Evolutionary conservation across 1,140 invertebrate species (phyloP).

Genomic region (Caerostris darwini): DNA sequence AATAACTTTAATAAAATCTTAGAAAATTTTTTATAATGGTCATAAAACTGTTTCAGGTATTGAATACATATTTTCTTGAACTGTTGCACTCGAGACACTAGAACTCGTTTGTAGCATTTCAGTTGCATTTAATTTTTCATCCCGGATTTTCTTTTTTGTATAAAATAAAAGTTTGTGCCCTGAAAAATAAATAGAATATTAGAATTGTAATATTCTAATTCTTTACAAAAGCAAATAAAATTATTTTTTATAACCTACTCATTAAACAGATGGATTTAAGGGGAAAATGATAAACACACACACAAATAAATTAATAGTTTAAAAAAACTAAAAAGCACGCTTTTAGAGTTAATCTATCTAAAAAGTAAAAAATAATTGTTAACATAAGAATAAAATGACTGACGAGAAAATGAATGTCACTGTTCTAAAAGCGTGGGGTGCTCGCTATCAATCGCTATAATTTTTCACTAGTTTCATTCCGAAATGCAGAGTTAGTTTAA

Average conservation of each 20-base stretch:
- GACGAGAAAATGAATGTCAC: no score
- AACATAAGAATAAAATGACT: no score
- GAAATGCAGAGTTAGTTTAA: no score
- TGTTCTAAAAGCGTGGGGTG: no score
- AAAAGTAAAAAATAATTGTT: not conserved
- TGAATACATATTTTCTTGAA: conserved; percentile 15
- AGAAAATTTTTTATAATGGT: not conserved
- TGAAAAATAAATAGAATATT: not conserved
- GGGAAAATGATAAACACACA: not conserved
- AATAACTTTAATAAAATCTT: conserved; percentile 8
- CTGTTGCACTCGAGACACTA: not conserved
- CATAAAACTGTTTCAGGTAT: not conserved
- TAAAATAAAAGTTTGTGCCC: conserved; percentile 52
- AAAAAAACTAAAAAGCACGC: not conserved
- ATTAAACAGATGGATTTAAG: not conserved
- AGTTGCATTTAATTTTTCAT: not conserved
- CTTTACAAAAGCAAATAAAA: no score
- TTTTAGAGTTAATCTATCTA: not conserved
- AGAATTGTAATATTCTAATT: not conserved
- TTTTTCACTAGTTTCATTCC: no score
- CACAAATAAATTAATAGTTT: not conserved
- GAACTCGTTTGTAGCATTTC: not conserved
- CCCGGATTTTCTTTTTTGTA: conserved; percentile 9
- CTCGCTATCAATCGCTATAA: no score
- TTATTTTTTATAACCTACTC: not conserved